Base-by-base conservation (phyloP, 1,140 invertebrate genomes). In the Oedothorax gibbosus region DNA sequence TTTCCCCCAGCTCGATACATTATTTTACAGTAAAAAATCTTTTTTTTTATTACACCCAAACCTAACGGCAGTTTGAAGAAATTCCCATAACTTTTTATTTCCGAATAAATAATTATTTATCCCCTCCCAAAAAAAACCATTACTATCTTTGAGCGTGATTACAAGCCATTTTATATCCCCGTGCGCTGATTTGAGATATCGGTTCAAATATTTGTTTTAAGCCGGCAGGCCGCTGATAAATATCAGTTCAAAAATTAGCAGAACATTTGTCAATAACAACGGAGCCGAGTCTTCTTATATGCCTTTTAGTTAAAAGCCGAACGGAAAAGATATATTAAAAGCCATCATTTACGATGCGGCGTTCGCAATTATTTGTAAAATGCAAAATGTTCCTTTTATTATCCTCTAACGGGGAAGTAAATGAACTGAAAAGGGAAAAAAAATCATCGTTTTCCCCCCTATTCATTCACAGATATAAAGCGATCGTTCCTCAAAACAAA, bases 181-280 rank as follows among this genome's bases (percentile, higher is more conserved):
- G 0, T 75, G 54, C 51, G 50, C 80, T 75, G 81, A 84, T 84
- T 84, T 66, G 71, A 84, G 81, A 75, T 84, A 84, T 84, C 62
- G 81, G 81, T 56, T 76, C 72, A 84, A 84, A 84, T 84, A 84
- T 84, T 84, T 84, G 81, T 84, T 84, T 84, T 84, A 84, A 35
- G 35, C 35, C 35, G 5, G 60, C 72, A 14, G 7, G 2, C 50
- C 18, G 81, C 71, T 71, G 81, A 84, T 76, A 84, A 84, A 84
- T 84, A 84, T 84, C 81, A 56, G 81, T 84, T 50, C 68, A 75
- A 84, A 75, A 84, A 84, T 84, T 76, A 75, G 72, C 72, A 60
- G 62, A 51, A 62, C 72, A 76, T 84, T 84, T 84, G 71, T 84
- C 81, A 84, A 84, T 84, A 84, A 84, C 76, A 84, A 84, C 76